phyloP scores from a whole-genome alignment of 1,140 invertebrate genomes.

The Dreissena polymorpha region DNA sequence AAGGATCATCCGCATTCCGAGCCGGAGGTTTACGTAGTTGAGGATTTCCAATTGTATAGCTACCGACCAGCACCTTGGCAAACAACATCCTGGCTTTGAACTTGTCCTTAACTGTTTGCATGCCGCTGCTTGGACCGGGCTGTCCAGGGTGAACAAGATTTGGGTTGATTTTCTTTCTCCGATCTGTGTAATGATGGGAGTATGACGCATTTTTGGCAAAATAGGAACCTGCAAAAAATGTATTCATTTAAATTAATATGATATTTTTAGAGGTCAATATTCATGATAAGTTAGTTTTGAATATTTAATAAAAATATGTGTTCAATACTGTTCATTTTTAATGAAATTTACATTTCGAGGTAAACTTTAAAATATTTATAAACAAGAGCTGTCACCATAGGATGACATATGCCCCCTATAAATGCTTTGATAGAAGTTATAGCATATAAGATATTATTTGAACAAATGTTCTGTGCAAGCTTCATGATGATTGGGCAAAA shows the following conservation, averaged over 20 bases:
- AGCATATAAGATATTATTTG: no score
- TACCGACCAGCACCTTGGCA: slow-evolving; percentile 62
- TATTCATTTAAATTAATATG: not conserved
- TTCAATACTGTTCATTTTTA: no score
- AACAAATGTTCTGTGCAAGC: no score
- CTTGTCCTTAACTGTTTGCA: not conserved
- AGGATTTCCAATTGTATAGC: slow-evolving; percentile 21
- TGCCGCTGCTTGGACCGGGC: slow-evolving; percentile 1
- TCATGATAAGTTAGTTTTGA: no score
- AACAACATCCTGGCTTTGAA: slow-evolving; percentile 58
- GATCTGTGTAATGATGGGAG: slow-evolving; percentile 72
- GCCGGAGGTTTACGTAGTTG: slow-evolving; percentile 49
- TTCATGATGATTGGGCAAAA: no score
- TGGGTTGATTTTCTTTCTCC: not conserved
- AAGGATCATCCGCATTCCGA: slow-evolving; percentile 46
- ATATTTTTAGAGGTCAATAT: no score
- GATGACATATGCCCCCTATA: no score
- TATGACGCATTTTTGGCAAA: slow-evolving; percentile 71
- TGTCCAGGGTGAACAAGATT: slow-evolving; percentile 7
- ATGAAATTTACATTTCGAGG: no score
- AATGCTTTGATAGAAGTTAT: no score
- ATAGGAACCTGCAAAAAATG: slow-evolving; percentile 69
- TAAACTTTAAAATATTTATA: no score
- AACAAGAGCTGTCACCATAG: no score
- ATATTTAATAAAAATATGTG: no score